These are phyloP conservation scores for Anadara kagoshimensis DNA, from an alignment of 1,140 invertebrate genomes.

Conservation along the genomic window DNA sequence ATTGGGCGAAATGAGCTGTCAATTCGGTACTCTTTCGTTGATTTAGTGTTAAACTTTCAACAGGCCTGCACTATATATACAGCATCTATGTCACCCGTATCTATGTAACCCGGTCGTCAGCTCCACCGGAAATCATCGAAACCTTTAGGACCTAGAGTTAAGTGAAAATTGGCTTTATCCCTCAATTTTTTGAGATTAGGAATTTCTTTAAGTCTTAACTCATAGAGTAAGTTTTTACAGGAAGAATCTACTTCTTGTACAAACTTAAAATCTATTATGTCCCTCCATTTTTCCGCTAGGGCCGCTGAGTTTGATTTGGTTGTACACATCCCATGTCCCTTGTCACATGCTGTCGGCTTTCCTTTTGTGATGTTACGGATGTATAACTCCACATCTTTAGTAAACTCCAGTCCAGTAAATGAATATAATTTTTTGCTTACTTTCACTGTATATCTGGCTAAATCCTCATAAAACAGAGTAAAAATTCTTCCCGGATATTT, in stretches of 20 bases:
- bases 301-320: slow-evolving; percentile 27
- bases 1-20: no score
- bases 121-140: no score
- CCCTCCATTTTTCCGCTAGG: slow-evolving; percentile 22
- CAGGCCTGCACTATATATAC: no score
- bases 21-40: no score
- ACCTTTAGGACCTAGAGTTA: no score
- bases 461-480: slow-evolving; percentile 38
- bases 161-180: background rate
- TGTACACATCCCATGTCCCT: slow-evolving; percentile 23
- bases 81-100: no score
- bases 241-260: slow-evolving; percentile 8
- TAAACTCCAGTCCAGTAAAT: slow-evolving; percentile 27
- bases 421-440: slow-evolving; percentile 30
- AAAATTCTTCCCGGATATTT: slow-evolving; percentile 22
- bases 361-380: slow-evolving; percentile 35
- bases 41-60: no score
- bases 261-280: background rate
- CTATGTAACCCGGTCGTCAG: no score
- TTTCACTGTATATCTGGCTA: slow-evolving; percentile 30
- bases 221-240: slow-evolving; percentile 16
- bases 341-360: background rate
- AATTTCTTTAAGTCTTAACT: slow-evolving; percentile 14
- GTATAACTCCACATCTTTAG: slow-evolving; percentile 4
- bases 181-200: slow-evolving; percentile 17